A percentile compares a stretch with the other conserved stretches of the same genome.
Conservation (phyloP, 1,140 invertebrate species). For the Calephelis nemesis region DNA sequence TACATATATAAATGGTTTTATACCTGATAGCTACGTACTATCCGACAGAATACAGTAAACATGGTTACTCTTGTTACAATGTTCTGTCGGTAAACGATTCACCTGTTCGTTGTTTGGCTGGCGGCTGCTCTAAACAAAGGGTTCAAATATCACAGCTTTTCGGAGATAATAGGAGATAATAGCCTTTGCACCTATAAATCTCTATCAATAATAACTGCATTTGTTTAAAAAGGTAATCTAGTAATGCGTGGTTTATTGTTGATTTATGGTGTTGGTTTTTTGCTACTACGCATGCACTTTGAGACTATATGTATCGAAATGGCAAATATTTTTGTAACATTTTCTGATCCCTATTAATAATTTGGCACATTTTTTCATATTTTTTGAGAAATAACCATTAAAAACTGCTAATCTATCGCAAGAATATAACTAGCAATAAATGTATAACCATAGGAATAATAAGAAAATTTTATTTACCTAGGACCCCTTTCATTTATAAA, state of each 20-base stretch:
- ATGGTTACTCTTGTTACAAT: neutral
- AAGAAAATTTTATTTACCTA: too few species aligned
- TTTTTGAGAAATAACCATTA: too few species aligned
- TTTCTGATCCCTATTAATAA: too few species aligned
- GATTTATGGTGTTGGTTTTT: slow-evolving; percentile 62
- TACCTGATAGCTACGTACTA: too few species aligned
- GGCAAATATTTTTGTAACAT: too few species aligned
- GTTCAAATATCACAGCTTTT: slow-evolving; percentile 76
- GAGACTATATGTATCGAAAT: neutral
- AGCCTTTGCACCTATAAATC: slow-evolving; percentile 64
- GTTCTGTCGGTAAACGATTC: slow-evolving; percentile 47
- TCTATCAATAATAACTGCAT: slow-evolving; percentile 70
- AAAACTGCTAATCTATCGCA: too few species aligned
- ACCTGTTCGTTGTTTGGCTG: slow-evolving; percentile 72
- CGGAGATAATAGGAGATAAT: slow-evolving; percentile 70
- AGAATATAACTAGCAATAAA: too few species aligned
- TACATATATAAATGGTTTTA: too few species aligned
- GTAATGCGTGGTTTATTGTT: slow-evolving; percentile 53
- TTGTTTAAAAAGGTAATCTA: slow-evolving; percentile 54
- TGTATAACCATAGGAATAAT: too few species aligned
- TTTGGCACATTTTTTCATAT: too few species aligned
- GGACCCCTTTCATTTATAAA: too few species aligned
- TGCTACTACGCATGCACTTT: neutral
- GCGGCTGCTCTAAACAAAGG: slow-evolving; percentile 71
- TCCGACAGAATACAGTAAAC: too few species aligned